Percentiles rank a stretch among this genome's conserved stretches.
Conservation (phyloP, 2,888 invertebrate genomes). For the Hyppa rectilinea region DNA sequence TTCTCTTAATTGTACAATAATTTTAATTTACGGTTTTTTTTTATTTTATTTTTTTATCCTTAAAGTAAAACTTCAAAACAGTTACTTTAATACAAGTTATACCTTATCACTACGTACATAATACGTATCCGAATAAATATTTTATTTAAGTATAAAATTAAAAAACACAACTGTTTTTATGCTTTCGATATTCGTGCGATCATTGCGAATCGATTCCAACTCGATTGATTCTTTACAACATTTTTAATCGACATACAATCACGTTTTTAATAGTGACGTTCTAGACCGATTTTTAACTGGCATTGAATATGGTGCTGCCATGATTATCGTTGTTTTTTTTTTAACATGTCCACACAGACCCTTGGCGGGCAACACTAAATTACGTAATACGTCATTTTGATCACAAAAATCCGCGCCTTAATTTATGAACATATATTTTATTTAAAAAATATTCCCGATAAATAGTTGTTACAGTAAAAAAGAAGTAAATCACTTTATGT, state of each 20-base stretch:
- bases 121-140: conserved; percentile 88
- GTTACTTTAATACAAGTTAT: conserved; percentile 62
- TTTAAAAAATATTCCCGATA: conserved; percentile 51
- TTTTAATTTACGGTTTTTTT: conserved; percentile 49
- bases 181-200: conserved; percentile 82
- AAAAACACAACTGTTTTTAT: conserved; percentile 86
- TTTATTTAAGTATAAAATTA: conserved; percentile 88
- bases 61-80: conserved; percentile 67
- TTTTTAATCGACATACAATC: conserved; percentile 59
- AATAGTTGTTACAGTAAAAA: conserved; percentile 28
- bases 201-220: conserved; percentile 67
- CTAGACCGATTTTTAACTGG: conserved; percentile 65
- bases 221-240: conserved; percentile 67
- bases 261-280: conserved; percentile 52
- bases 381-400: conserved; percentile 73
- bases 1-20: conserved; percentile 44
- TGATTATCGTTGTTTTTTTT: conserved; percentile 65
- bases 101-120: conserved; percentile 80
- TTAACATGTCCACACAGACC: conserved; percentile 61
- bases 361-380: conserved; percentile 66
- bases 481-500: conserved; percentile 32
- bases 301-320: conserved; percentile 63
- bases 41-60: conserved; percentile 30
- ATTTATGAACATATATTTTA: conserved; percentile 70
- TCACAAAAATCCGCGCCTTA: conserved; percentile 72